Base-by-base conservation (phyloP, 2,888 invertebrate genomes). In the Aphidoletes aphidimyza region DNA sequence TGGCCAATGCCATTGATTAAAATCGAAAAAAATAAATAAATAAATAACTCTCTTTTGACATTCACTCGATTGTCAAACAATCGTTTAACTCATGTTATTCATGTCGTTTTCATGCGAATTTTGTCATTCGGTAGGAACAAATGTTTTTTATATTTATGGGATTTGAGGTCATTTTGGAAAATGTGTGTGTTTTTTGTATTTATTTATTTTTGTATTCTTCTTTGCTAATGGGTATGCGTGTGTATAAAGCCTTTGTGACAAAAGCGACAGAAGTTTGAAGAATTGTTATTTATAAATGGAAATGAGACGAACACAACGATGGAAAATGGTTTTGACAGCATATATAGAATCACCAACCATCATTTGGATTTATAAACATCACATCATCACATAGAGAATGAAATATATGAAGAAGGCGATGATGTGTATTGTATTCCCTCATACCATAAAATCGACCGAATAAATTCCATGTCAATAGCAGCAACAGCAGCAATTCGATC, bases 71-170 rank as follows among this genome's bases (percentile, higher is more conserved):
- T 69, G 69, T 69, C 14, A 14, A 69, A 26, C 69, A 69, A 34
- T 34, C 69, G 34, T 54, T 69, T 69, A 42, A 14, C 42, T 42
- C 42, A 6, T 42, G 8, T 69, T 30, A 30, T 30, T 11, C 69
- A 14, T 30, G 69, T 69, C 30, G 26, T 69, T 69, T 30, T n/a
- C 69, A 69, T 69, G 30, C 14, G 26, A 69, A 1, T 30, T 69
- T 69, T 11, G 39, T 11, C 8, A 47, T 19, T 17, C n/a, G 69
- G 30, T 14, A n/a, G 69, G 69, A 26, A 30, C 3, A 69, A 30
- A 69, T 30, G 26, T 30, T 69, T 69, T n/a, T 22, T 69, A 30
- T 69, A 30, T 69, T 69, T 69, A 69, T 69, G 26, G 69, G 69
- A 69, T 69, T 69, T 69, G 30, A 69, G 69, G n/a, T 30, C 69